phyloP scores from a whole-genome alignment of 2,113 vertebrate genomes.

The Bolborhynchus lineola region DNA sequence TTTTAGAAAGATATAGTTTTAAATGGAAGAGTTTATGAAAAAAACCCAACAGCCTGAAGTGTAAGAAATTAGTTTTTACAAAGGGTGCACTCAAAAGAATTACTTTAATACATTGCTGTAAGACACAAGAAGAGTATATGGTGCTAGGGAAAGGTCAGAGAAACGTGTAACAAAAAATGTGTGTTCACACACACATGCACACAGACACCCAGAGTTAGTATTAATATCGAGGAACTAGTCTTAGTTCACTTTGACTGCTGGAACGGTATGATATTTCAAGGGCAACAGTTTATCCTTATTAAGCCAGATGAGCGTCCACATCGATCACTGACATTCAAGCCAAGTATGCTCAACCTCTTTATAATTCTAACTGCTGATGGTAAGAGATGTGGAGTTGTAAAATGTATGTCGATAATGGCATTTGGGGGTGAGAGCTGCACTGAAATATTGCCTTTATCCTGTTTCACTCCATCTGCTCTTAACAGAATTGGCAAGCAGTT shows the following conservation, averaged over 20 bases:
- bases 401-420: not conserved
- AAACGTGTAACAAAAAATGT: not conserved
- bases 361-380: not conserved
- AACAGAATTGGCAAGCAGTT: slow-evolving; percentile 45
- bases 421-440: not conserved
- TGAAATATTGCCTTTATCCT: slow-evolving; percentile 29
- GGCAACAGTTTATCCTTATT: slow-evolving; percentile 36
- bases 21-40: not conserved
- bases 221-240: not conserved
- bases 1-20: not conserved
- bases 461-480: slow-evolving; percentile 40
- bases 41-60: not conserved
- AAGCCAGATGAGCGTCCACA: not conserved
- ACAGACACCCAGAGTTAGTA: not conserved
- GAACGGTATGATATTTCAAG: slow-evolving; percentile 1
- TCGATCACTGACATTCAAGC: slow-evolving; percentile 20
- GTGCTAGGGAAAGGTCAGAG: not conserved
- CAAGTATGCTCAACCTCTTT: not conserved
- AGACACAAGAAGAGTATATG: not conserved
- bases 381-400: not conserved
- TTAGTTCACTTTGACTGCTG: not conserved
- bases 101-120: not conserved
- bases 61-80: not conserved
- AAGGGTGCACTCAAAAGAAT: not conserved
- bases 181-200: rapidly evolving